phyloP scores from a whole-genome alignment of 2,113 vertebrate genomes.

The Pelmatolapia mariae region DNA sequence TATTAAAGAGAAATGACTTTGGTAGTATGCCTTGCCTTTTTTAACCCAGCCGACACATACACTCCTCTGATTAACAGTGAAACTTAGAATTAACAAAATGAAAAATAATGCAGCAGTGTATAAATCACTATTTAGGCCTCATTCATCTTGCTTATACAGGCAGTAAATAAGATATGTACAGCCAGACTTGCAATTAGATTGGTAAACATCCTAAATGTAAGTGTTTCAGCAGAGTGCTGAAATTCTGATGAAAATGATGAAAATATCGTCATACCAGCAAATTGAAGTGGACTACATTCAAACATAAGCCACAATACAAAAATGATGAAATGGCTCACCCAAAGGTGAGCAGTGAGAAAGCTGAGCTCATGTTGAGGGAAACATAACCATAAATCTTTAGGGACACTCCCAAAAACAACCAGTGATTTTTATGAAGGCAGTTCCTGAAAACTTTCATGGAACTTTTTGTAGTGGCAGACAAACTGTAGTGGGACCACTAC shows the following conservation, averaged over 20 bases:
- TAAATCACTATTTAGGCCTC: not conserved
- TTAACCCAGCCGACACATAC: not conserved
- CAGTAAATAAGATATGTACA: not conserved
- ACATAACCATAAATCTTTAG: not conserved
- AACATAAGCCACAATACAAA: not conserved
- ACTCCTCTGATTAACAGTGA: not conserved
- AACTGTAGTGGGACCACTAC: not conserved
- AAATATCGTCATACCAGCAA: not conserved
- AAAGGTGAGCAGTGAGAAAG: not conserved
- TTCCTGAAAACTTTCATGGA: not conserved
- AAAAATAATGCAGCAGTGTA: not conserved
- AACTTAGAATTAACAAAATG: not conserved
- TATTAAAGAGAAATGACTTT: not conserved
- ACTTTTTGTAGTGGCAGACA: not conserved
- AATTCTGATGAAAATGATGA: not conserved
- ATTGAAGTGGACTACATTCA: not conserved
- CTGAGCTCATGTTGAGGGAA: not conserved
- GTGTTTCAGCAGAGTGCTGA: not conserved
- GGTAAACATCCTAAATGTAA: not conserved
- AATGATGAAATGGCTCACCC: accelerated
- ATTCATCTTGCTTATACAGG: not conserved
- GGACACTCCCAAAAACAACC: not conserved
- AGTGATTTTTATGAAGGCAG: not conserved
- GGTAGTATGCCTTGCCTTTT: not conserved
- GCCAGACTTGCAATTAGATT: accelerated